phyloP scores from a whole-genome alignment of 1,140 invertebrate species.

The Achatina immaculata region DNA sequence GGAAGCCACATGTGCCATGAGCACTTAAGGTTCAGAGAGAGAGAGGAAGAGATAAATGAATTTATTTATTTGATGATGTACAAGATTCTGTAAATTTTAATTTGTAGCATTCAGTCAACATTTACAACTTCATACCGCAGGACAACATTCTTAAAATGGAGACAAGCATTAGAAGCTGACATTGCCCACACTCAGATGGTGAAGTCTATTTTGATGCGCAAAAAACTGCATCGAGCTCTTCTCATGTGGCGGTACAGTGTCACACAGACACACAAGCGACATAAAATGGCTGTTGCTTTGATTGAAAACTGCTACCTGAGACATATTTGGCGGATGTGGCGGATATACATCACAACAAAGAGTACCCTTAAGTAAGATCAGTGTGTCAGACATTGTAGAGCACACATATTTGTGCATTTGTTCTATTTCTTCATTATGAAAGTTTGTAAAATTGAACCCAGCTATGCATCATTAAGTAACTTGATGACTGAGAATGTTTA shows the following conservation, averaged over 20 bases:
- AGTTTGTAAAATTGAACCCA: too few relatives aligned
- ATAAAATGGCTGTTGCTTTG: constrained; percentile 35
- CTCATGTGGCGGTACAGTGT: constrained; percentile 38
- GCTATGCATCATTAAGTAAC: not conserved
- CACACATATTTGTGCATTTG: not conserved
- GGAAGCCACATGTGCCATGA: too few relatives aligned
- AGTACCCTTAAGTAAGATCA: constrained; percentile 13
- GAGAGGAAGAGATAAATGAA: too few relatives aligned
- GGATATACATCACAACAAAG: constrained; percentile 14
- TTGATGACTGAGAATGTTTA: not conserved
- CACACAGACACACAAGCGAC: constrained; percentile 8
- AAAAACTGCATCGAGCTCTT: constrained; percentile 28
- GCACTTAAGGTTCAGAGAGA: too few relatives aligned
- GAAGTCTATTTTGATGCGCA: constrained; percentile 15
- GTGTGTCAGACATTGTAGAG: not conserved
- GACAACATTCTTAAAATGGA: constrained; percentile 36
- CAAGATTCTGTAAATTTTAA: not conserved
- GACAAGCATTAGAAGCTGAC: constrained; percentile 16
- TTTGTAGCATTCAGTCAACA: not conserved
- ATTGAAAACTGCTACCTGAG: constrained; percentile 38
- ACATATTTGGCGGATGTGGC: constrained; percentile 13
- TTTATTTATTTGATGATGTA: not conserved
- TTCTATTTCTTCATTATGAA: too few relatives aligned
- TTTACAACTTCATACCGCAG: constrained; percentile 12
- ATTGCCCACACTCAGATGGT: constrained; percentile 6